These are phyloP conservation scores for Reticulitermes speratus DNA, from an alignment of 1,140 invertebrate genomes.

Conservation along the genomic window DNA sequence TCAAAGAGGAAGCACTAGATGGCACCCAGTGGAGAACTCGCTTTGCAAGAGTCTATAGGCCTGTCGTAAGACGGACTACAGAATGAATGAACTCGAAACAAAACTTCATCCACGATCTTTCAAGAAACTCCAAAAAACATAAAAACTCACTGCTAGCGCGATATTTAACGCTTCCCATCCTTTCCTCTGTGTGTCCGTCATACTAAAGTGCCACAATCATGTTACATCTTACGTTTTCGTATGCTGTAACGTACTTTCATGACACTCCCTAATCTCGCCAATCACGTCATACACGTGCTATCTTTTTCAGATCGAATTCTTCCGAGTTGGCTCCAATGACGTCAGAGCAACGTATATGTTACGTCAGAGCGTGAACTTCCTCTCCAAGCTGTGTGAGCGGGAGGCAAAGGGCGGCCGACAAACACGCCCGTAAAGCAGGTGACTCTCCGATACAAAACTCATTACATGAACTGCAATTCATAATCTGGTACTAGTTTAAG, in stretches of 20 bases:
- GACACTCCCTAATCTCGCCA: not conserved
- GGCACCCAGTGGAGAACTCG: too few species aligned
- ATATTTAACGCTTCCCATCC: too few species aligned
- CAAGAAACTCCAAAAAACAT: too few species aligned
- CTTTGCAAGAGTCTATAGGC: too few species aligned
- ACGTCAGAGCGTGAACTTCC: not conserved
- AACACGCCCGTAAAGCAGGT: not conserved
- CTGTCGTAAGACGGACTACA: too few species aligned
- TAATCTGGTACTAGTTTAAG: not conserved
- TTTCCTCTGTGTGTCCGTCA: too few species aligned
- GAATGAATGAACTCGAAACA: too few species aligned
- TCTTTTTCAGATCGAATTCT: not conserved
- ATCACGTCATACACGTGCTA: not conserved
- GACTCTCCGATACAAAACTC: not conserved
- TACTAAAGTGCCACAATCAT: too few species aligned
- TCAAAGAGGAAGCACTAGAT: too few species aligned
- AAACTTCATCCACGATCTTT: too few species aligned
- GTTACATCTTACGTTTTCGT: too few species aligned
- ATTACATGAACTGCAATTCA: not conserved
- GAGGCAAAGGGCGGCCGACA: not conserved
- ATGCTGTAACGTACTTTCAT: not conserved
- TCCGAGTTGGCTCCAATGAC: not conserved
- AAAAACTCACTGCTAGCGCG: too few species aligned
- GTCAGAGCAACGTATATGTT: not conserved
- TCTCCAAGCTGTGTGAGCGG: not conserved